Conservation (phyloP, 1,140 invertebrate species). For the Cotesia glomerata region DNA sequence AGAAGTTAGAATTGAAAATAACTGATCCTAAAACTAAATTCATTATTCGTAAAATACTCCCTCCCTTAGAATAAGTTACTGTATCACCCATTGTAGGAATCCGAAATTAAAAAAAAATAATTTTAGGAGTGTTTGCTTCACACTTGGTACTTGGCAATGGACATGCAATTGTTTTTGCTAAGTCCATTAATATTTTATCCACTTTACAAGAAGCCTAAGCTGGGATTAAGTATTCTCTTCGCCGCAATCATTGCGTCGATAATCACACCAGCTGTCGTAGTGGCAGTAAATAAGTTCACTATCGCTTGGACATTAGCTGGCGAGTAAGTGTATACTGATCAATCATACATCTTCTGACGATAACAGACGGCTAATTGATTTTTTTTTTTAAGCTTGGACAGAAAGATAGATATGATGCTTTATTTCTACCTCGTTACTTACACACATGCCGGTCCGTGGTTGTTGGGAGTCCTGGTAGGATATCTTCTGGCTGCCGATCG, state of each 20-base stretch:
- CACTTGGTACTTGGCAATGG: constrained; percentile 57
- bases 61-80: constrained; percentile 77
- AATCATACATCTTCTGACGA: not conserved
- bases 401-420: constrained; percentile 7
- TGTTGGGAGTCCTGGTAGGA: no score
- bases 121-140: constrained; percentile 52
- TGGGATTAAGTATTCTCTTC: constrained; percentile 32
- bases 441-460: constrained; percentile 54
- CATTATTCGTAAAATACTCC: constrained; percentile 79
- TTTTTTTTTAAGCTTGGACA: not conserved
- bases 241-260: constrained; percentile 25
- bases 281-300: constrained; percentile 27
- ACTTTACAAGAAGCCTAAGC: constrained; percentile 39
- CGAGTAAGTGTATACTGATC: not conserved
- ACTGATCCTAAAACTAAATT: constrained; percentile 60
- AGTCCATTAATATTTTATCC: constrained; percentile 54
- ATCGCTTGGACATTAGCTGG: not conserved
- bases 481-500: no score
- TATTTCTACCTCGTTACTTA: constrained; percentile 50
- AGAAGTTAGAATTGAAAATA: not conserved
- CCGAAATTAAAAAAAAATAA: no score
- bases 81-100: constrained; percentile 71
- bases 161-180: constrained; percentile 55
- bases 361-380: not conserved
- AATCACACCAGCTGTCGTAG: constrained; percentile 18